These are phyloP conservation scores for Alsophila aescularia DNA, from an alignment of 2,888 invertebrate species.

Conservation along the genomic window DNA sequence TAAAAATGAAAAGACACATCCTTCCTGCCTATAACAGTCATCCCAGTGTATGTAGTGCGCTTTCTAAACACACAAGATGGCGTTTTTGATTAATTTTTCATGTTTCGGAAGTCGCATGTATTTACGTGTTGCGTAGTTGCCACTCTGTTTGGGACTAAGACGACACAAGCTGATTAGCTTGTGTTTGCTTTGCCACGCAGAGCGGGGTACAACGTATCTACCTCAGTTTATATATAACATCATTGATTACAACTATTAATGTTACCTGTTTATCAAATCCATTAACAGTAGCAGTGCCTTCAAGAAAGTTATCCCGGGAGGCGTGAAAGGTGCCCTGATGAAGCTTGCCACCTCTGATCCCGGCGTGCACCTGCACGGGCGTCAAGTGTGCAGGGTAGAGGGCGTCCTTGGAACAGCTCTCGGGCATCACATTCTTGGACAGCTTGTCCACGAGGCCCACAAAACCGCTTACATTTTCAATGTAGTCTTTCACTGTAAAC, in stretches of 20 bases:
- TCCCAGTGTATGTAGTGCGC: too few species aligned
- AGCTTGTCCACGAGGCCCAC: slow-evolving; percentile 92
- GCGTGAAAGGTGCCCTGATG: slow-evolving; percentile 93
- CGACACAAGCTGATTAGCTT: too few species aligned
- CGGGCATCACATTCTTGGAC: slow-evolving; percentile 86
- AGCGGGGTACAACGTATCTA: too few species aligned
- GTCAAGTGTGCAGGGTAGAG: slow-evolving; percentile 94
- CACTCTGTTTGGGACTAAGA: too few species aligned
- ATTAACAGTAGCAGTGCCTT: slow-evolving; percentile 93
- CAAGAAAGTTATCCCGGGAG: slow-evolving; percentile 96
- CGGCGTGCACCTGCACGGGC: slow-evolving; percentile 89
- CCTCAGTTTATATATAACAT: not conserved
- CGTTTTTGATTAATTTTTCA: too few species aligned
- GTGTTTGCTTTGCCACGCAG: too few species aligned
- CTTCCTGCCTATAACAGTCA: too few species aligned
- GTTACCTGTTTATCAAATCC: slow-evolving; percentile 90
- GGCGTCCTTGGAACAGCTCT: slow-evolving; percentile 85
- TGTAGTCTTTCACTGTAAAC: slow-evolving; percentile 89
- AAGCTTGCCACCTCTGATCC: slow-evolving; percentile 90
- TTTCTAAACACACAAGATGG: too few species aligned
- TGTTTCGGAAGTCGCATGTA: too few species aligned
- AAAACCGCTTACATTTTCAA: slow-evolving; percentile 88
- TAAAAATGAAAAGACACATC: too few species aligned
- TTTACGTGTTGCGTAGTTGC: too few species aligned
- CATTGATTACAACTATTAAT: not conserved